Conservation (phyloP, 2,888 invertebrate genomes). For the Tipula unca region DNA sequence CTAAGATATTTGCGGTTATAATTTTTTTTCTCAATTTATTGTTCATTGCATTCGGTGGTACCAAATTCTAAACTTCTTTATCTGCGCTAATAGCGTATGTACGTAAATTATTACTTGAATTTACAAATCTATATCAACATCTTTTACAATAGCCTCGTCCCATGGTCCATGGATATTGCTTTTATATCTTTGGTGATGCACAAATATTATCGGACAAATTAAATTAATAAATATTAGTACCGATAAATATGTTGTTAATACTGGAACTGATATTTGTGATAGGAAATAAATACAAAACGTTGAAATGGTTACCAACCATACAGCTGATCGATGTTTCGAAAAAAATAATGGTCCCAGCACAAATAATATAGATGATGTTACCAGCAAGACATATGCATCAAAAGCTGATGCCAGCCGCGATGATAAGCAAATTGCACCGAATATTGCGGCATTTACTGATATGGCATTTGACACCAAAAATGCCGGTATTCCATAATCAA, state of each 20-base stretch:
- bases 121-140: constrained; percentile 30
- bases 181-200: constrained; percentile 67
- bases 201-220: constrained; percentile 67
- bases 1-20: neutral
- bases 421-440: constrained; percentile 90
- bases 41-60: neutral
- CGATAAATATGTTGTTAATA: constrained; percentile 53
- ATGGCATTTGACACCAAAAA: constrained; percentile 85
- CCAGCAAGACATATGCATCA: constrained; percentile 84
- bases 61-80: neutral
- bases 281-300: constrained; percentile 46
- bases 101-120: neutral
- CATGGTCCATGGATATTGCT: constrained; percentile 95
- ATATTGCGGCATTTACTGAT: constrained; percentile 90
- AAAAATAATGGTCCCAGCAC: constrained; percentile 79
- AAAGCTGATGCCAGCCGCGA: constrained; percentile 79
- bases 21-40: neutral
- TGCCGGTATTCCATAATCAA: constrained; percentile 78
- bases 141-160: constrained; percentile 85
- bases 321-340: constrained; percentile 50
- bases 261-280: constrained; percentile 48
- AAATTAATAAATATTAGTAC: constrained; percentile 57
- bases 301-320: constrained; percentile 47
- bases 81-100: neutral
- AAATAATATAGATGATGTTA: constrained; percentile 80